Evolutionary conservation across 2,888 invertebrate species (phyloP), one percentile per base, ranked within the genome.

Genomic region (Neoascia interrupta): DNA sequence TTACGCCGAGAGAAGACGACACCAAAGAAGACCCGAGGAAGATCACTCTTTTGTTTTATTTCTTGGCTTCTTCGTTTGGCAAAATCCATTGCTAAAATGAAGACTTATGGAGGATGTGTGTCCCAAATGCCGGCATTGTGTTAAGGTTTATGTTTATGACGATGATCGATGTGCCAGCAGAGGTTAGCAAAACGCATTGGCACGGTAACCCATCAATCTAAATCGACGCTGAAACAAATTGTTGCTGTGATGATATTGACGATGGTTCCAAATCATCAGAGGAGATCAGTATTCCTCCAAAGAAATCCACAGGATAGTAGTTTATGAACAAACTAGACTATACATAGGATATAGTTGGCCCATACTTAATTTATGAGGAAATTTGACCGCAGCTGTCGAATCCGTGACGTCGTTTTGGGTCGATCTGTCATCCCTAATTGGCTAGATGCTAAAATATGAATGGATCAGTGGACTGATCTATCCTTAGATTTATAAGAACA

Each of bases 81-180:
- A 34, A n/a, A n/a, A n/a, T 31, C 16, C 37, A 5, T 51, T 34
- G 69, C 11, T 49, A 13, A 64, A 39, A 18, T 43, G 34, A 63
- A 74, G 74, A 74, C 43, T 68, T 74, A 81, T 82, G 72, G 83
- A 82, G 83, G 83, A 83, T 82, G 82, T 82, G 81, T 79, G 82
- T 82, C 81, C 83, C 81, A 81, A 82, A 82, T 82, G 82, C 69
- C 53, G 58, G 81, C 69, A 81, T 82, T 83, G 80, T 82, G 66
- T 66, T 64, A 49, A 70, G 66, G 56, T 63, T 75, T 70, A 64
- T 68, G 63, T 72, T 73, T 58, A 73, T 66, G 64, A 45, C 43
- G 61, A 56, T 79, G 73, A 73, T 72, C 54, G 15, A 76, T 68
- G 66, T 51, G 58, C 68, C 47, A 43, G 63, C n/a, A n/a, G n/a